Conservation (phyloP, 1,140 invertebrate genomes). For the Drosophila kepulauana region DNA sequence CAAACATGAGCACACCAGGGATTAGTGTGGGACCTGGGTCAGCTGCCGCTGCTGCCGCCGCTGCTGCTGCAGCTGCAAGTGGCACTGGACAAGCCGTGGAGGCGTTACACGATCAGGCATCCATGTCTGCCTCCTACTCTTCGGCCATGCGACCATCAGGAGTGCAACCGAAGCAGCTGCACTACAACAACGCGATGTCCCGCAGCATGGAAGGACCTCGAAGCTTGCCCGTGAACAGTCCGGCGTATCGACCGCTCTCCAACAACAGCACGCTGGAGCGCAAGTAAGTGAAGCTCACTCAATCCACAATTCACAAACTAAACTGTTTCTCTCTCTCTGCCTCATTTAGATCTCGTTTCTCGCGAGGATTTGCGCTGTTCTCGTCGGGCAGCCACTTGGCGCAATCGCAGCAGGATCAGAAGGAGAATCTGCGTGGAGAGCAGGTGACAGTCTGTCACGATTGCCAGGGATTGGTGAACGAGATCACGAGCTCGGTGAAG, state of each 20-base stretch:
- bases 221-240: conserved; percentile 85
- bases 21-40: conserved; percentile 69
- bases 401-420: conserved; percentile 75
- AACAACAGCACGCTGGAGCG: conserved; percentile 86
- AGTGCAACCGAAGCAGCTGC: conserved; percentile 63
- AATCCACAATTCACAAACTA: background rate
- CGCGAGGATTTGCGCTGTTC: conserved; percentile 85
- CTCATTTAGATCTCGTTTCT: conserved; percentile 83
- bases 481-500: conserved; percentile 95
- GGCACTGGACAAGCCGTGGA: conserved; percentile 70
- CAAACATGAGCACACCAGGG: conserved; percentile 84
- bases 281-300: conserved; percentile 77
- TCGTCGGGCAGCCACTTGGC: conserved; percentile 84
- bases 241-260: conserved; percentile 82
- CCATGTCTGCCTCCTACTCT: conserved; percentile 77
- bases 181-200: conserved; percentile 85
- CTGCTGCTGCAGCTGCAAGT: conserved; percentile 36
- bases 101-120: conserved; percentile 73
- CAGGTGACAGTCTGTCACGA: conserved; percentile 96
- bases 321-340: background rate
- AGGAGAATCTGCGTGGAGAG: conserved; percentile 90
- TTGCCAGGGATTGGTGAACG: conserved; percentile 96
- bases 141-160: conserved; percentile 68
- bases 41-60: conserved; percentile 47
- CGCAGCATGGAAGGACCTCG: conserved; percentile 87